phyloP scores from a whole-genome alignment of 2,888 invertebrate species.

The Neoascia interrupta region DNA sequence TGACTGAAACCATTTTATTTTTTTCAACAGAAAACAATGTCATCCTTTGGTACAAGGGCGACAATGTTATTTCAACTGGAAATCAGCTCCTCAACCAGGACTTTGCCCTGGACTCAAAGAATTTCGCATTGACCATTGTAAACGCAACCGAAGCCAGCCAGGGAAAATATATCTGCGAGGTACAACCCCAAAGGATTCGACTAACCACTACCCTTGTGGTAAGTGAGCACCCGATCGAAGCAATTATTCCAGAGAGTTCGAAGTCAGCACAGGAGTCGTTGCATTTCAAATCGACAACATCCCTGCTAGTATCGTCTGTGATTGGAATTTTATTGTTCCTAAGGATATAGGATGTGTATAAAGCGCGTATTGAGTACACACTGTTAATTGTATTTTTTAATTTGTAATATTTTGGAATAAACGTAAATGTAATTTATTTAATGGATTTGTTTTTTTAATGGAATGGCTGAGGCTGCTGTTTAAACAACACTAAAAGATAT shows the following conservation, averaged over 20 bases:
- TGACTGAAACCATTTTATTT: neutral
- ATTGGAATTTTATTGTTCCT: constrained; percentile 60
- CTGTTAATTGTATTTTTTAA: constrained; percentile 58
- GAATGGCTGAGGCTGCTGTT: too few relatives aligned
- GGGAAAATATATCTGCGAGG: constrained; percentile 72
- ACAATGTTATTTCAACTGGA: constrained; percentile 70
- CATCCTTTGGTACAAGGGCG: constrained; percentile 72
- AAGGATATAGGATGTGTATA: constrained; percentile 47
- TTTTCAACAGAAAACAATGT: constrained; percentile 56
- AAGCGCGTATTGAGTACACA: constrained; percentile 21
- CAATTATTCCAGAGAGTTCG: constrained; percentile 74
- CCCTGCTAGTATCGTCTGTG: constrained; percentile 29
- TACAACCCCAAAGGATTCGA: constrained; percentile 70
- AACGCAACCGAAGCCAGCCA: constrained; percentile 71
- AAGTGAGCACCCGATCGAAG: constrained; percentile 71
- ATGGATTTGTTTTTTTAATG: constrained; percentile 23
- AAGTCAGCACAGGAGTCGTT: constrained; percentile 69
- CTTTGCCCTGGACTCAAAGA: constrained; percentile 68
- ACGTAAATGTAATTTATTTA: constrained; percentile 63
- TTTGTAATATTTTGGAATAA: constrained; percentile 47
- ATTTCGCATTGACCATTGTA: constrained; percentile 71
- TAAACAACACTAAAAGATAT: too few relatives aligned
- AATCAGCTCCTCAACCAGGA: constrained; percentile 67
- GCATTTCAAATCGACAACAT: constrained; percentile 8
- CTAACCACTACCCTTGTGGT: constrained; percentile 70